A percentile compares a stretch with the other conserved stretches of the same genome.
phyloP scores from a whole-genome alignment of 2,797 vertebrate species.

The Phalanger gymnotis region DNA sequence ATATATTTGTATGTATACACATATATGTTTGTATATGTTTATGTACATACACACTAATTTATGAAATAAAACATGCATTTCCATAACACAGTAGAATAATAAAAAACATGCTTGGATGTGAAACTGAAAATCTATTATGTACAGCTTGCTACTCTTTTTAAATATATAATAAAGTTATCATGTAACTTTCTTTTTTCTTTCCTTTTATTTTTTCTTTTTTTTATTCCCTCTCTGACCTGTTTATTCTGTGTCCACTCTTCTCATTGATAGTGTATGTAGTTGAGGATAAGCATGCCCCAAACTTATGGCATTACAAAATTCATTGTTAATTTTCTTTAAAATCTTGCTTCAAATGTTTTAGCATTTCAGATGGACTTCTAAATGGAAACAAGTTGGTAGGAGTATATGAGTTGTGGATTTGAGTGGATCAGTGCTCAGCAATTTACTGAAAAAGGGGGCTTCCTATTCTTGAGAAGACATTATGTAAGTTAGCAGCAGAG shows the following conservation, averaged over 20 bases:
- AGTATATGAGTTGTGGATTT: neutral
- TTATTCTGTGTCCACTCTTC: neutral
- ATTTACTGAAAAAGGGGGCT: neutral
- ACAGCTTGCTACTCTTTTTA: too few relatives aligned
- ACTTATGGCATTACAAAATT: neutral
- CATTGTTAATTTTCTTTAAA: neutral
- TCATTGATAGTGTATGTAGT: too few relatives aligned
- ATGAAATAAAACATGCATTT: too few relatives aligned
- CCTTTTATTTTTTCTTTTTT: neutral
- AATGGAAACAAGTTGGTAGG: neutral
- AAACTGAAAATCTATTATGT: too few relatives aligned
- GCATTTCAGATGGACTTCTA: neutral
- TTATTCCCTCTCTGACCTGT: rapidly evolving
- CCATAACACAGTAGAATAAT: too few relatives aligned
- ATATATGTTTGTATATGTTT: too few relatives aligned
- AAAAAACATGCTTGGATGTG: too few relatives aligned
- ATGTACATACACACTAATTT: too few relatives aligned
- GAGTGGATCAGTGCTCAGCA: neutral
- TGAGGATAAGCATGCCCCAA: neutral
- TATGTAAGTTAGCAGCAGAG: neutral
- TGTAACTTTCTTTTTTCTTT: too few relatives aligned
- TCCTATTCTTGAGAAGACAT: neutral
- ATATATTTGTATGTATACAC: too few relatives aligned
- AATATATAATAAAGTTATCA: too few relatives aligned
- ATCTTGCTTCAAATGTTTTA: neutral